These are phyloP conservation scores for Meleagris gallopavo DNA, from an alignment of 2,113 vertebrate species.

Conservation along the genomic window DNA sequence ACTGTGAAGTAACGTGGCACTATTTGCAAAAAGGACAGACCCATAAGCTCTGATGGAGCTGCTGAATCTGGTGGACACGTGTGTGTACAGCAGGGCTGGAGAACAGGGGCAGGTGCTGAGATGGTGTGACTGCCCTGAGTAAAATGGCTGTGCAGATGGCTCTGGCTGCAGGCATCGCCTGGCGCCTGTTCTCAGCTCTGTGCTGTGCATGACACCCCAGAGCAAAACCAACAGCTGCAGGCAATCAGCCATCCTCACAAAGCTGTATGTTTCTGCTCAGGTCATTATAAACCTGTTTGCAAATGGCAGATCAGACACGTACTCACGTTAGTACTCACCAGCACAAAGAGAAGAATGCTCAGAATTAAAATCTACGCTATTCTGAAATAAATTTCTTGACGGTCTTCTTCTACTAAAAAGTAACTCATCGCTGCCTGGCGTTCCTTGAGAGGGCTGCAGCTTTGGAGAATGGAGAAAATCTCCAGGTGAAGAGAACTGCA, in stretches of 20 bases:
- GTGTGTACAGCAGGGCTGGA: background rate
- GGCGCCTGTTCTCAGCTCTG: background rate
- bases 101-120: fast-evolving
- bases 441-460: conserved; percentile 47
- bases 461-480: conserved; percentile 72
- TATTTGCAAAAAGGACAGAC: background rate
- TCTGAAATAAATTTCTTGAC: conserved; percentile 55
- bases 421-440: conserved; percentile 62
- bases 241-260: fast-evolving
- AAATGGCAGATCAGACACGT: background rate
- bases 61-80: too few relatives aligned
- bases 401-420: conserved; percentile 68
- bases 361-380: conserved; percentile 32
- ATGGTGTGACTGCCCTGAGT: too few relatives aligned
- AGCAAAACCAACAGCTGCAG: background rate
- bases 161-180: too few relatives aligned
- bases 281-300: background rate
- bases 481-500: conserved; percentile 59
- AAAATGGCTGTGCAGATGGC: too few relatives aligned
- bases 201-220: background rate
- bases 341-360: conserved; percentile 41
- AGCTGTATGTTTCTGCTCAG: background rate
- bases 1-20: background rate
- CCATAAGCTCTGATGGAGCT: background rate
- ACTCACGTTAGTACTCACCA: conserved; percentile 68